Percentiles rank a stretch among this genome's conserved stretches.
These are phyloP conservation scores for Caerostris darwini DNA, from an alignment of 1,140 invertebrate genomes.

Conservation along the genomic window DNA sequence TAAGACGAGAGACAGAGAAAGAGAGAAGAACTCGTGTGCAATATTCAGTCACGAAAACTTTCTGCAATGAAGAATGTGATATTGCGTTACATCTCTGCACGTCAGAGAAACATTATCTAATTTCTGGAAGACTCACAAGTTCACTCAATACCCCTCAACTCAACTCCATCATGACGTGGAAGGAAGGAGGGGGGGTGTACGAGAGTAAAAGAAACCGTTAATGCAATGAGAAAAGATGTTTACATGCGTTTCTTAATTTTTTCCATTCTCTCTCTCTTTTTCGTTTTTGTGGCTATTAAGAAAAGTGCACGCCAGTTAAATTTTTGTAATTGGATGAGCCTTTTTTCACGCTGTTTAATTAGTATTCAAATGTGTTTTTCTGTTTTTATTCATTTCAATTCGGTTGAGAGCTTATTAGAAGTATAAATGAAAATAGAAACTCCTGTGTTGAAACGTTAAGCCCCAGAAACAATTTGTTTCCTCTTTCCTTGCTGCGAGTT, in stretches of 20 bases:
- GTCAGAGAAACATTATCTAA: constrained; percentile 76
- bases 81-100: constrained; percentile 76
- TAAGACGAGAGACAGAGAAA: background rate
- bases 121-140: constrained; percentile 50
- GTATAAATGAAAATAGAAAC: constrained; percentile 77
- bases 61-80: constrained; percentile 72
- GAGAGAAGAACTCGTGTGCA: background rate
- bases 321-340: constrained; percentile 75
- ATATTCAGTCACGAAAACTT: constrained; percentile 38
- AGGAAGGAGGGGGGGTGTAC: background rate
- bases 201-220: constrained; percentile 24
- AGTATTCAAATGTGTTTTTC: constrained; percentile 77
- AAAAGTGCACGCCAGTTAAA: constrained; percentile 63
- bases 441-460: constrained; percentile 75
- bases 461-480: constrained; percentile 73
- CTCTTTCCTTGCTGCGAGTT: constrained; percentile 10
- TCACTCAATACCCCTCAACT: constrained; percentile 51
- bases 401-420: constrained; percentile 73
- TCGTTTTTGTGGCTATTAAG: constrained; percentile 60
- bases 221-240: constrained; percentile 47
- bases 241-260: constrained; percentile 51
- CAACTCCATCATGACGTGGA: constrained; percentile 30
- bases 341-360: constrained; percentile 77
- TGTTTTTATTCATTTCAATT: constrained; percentile 50
- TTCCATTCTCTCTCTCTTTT: background rate